Conservation (phyloP, 2,888 invertebrate species). For the Drosophila kambysellisi region DNA sequence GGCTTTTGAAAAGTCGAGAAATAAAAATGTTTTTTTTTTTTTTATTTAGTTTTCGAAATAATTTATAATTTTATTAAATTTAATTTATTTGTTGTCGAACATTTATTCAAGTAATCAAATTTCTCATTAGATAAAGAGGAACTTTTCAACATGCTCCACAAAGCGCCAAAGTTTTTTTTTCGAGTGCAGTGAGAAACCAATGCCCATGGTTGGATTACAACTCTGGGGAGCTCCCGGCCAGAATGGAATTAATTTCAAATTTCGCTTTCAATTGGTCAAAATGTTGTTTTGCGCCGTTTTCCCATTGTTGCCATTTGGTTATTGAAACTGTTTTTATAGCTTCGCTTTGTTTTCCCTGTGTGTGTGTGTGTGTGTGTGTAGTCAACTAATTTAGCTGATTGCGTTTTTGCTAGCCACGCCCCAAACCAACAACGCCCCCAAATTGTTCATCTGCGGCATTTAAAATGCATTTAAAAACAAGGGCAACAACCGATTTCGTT, state of each 20-base stretch:
- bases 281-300: conserved; percentile 27
- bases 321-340: conserved; percentile 49
- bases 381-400: conserved; percentile 67
- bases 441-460: conserved; percentile 13
- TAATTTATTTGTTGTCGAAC: background rate
- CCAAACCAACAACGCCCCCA: background rate
- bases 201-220: conserved; percentile 1
- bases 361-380: conserved; percentile 7
- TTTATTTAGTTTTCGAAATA: background rate
- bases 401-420: conserved; percentile 23
- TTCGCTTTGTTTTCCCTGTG: conserved; percentile 13
- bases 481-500: background rate
- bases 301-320: conserved; percentile 38
- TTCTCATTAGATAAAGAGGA: background rate
- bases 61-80: background rate
- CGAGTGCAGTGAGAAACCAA: background rate
- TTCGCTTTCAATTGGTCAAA: conserved; percentile 65
- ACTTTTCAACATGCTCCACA: background rate
- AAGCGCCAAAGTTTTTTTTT: background rate
- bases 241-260: conserved; percentile 69
- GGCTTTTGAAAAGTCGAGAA: background rate
- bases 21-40: background rate
- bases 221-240: conserved; percentile 30
- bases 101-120: background rate
- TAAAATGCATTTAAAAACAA: conserved; percentile 25